Evolutionary conservation across 2,888 invertebrate genomes (phyloP).

Genomic region (Sabatieria punctata): DNA sequence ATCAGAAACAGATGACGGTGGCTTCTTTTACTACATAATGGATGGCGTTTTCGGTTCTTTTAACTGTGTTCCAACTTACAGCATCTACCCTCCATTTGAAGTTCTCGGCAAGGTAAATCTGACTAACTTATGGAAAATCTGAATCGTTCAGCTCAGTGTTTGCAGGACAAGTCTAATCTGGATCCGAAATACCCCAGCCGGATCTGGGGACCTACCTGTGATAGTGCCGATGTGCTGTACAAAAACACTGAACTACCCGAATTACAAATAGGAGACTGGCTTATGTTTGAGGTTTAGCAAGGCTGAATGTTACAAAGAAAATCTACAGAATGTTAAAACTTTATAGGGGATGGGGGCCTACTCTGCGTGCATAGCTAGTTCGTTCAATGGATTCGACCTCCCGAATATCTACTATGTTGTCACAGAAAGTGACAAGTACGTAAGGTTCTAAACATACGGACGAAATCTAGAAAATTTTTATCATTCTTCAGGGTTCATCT

Average conservation of each 20-base stretch:
- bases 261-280: conserved; percentile 60
- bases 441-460: too few relatives aligned
- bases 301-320: too few relatives aligned
- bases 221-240: conserved; percentile 67
- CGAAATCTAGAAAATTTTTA: too few relatives aligned
- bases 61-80: too few relatives aligned
- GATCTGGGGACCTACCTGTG: conserved; percentile 91
- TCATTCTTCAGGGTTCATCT: too few relatives aligned
- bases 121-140: not conserved
- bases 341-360: too few relatives aligned
- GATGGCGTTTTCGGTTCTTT: too few relatives aligned
- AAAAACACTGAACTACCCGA: conserved; percentile 48
- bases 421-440: conserved; percentile 34
- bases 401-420: conserved; percentile 53
- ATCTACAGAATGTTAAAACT: too few relatives aligned
- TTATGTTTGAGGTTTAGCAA: too few relatives aligned
- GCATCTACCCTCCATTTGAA: not conserved
- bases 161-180: too few relatives aligned
- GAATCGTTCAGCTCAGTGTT: not conserved
- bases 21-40: too few relatives aligned
- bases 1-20: too few relatives aligned
- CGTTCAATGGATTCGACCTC: conserved; percentile 77
- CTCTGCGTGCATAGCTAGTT: conserved; percentile 69
- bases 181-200: conserved; percentile 20
- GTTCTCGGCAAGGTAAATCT: not conserved